Evolutionary conservation across 2,797 vertebrate species (phyloP), one percentile per base, ranked within the genome.

Genomic region (Gymnoscopelus microlampas): DNA sequence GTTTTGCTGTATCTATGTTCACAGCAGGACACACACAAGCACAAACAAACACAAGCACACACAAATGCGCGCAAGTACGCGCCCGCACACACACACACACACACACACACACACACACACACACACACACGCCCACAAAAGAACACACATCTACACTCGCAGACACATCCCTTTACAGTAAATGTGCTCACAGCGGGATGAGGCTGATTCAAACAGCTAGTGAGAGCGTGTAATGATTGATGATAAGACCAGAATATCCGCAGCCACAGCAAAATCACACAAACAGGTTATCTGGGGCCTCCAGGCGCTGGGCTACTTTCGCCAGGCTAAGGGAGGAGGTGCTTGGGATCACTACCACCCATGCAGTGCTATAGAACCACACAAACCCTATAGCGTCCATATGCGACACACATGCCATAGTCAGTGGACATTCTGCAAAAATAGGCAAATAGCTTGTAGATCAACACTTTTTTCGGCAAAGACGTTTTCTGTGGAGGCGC

Each of bases 241-340:
- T 92, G 91, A 91, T 90, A 81, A 90, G 86, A 78, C 79, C 4
- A n/a, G 77, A 81, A 86, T 86, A 91, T 88, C 83, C 71, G 90
- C 91, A 87, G 83, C 83, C 73, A 50, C 89, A 90, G 91, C 90
- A 90, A 83, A 92, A 91, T 84, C 80, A 81, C 85, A 87, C 87
- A 85, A 87, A 91, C 89, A 86, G 87, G 91, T 90, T 92, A 90
- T 85, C 74, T 88, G 86, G 85, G 88, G 89, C 88, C 88, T 86
- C 69, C 61, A 80, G 86, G 83, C 85, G 63, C 85, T 75, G 71
- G 81, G 85, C 85, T 86, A 72, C 85, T 81, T 81, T 77, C 69
- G 79, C 78, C 59, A 77, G 73, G 74, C 62, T 58, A 66, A 66
- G n/a, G n/a, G n/a, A n/a, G 59, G 53, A 80, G 64, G 60, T 51